These are phyloP conservation scores for Pristionchus entomophagus DNA, from an alignment of 2,888 invertebrate species.

Conservation along the genomic window DNA sequence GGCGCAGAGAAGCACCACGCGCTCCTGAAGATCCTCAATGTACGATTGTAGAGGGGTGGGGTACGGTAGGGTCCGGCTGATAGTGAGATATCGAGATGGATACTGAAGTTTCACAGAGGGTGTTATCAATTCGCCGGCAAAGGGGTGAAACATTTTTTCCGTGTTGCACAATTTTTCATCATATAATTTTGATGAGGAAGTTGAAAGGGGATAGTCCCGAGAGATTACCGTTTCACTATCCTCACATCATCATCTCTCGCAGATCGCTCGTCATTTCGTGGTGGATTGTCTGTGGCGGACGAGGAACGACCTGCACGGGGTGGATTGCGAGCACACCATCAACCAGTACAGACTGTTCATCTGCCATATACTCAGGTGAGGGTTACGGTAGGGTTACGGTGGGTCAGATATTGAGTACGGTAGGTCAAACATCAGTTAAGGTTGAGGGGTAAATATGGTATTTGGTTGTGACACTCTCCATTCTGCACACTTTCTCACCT, in stretches of 20 bases:
- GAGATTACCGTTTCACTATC: background rate
- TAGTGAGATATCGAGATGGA: too few relatives aligned
- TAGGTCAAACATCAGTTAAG: background rate
- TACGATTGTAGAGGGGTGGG: background rate
- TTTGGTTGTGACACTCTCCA: background rate
- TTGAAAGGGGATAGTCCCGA: background rate
- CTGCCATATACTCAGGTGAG: background rate
- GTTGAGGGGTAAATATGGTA: background rate
- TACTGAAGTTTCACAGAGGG: too few relatives aligned
- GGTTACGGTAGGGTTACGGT: background rate
- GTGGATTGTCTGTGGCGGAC: background rate
- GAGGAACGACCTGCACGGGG: background rate
- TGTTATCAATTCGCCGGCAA: too few relatives aligned
- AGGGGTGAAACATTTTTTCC: too few relatives aligned
- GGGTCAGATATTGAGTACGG: background rate
- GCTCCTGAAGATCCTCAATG: background rate
- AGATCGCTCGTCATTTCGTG: background rate
- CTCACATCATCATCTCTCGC: too few relatives aligned
- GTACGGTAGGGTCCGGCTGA: background rate
- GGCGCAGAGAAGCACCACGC: background rate
- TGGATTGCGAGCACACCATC: background rate
- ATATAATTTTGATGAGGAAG: background rate
- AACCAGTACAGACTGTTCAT: background rate
- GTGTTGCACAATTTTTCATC: background rate
- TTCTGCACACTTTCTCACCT: too few relatives aligned